Conservation (phyloP, 2,113 vertebrate species). For the Lepus timidus region DNA sequence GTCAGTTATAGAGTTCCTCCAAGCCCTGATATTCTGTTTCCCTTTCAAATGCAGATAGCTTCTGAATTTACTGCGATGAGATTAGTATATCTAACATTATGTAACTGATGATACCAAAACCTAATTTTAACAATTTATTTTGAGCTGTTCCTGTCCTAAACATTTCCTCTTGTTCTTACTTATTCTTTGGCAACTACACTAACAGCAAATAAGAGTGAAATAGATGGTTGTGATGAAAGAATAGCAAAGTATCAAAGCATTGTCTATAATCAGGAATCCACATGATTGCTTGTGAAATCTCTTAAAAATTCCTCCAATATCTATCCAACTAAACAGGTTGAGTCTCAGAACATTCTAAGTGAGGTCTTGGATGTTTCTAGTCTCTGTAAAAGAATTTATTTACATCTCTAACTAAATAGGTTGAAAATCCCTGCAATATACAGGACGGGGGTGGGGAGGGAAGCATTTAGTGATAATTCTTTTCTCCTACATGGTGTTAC, state of each 20-base stretch:
- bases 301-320: slow-evolving; percentile 32
- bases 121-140: slow-evolving; percentile 52
- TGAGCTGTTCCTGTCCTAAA: background rate
- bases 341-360: slow-evolving; percentile 12
- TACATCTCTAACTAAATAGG: background rate
- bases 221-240: background rate
- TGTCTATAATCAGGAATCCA: background rate
- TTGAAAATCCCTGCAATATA: background rate
- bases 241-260: background rate
- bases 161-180: slow-evolving; percentile 54
- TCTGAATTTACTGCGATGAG: background rate
- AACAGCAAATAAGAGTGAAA: background rate
- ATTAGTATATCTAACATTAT: slow-evolving; percentile 1
- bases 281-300: background rate
- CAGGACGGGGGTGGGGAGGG: background rate
- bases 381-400: background rate
- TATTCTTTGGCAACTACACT: slow-evolving; percentile 50
- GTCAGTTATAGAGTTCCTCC: background rate
- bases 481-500: background rate
- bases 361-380: background rate
- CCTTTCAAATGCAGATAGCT: slow-evolving; percentile 2
- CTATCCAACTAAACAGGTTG: background rate
- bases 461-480: background rate
- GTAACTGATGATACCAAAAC: slow-evolving; percentile 16
- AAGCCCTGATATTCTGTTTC: background rate